Evolutionary conservation across 37 sponge, comb jelly and placozoan genomes (phyloP), one percentile per base, ranked within the genome.

Genomic region (Geodia barretti): DNA sequence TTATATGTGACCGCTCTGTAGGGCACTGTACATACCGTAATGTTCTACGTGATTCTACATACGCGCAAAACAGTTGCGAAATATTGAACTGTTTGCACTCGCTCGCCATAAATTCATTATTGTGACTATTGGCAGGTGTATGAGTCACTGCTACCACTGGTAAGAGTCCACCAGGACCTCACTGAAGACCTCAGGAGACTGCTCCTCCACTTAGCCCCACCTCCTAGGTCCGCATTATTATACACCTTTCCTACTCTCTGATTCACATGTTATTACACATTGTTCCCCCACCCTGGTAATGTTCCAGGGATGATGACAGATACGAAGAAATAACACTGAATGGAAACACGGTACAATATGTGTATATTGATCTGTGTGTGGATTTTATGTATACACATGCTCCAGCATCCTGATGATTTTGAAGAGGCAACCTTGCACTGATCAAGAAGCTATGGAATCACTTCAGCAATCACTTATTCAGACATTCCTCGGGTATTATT

Each of bases 91-190:
- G n/a, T n/a, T n/a, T n/a, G n/a, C n/a, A n/a, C n/a, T n/a, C n/a
- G n/a, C 4, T 4, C 4, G 3, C 28, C 3, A 29, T 25, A 29
- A 5, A 4, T 8, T 29, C 5, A 3, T 63, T 2, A 3, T 3
- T 63, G 4, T 63, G 25, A 29, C 28, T 29, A 25, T 29, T 63
- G 25, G 37, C 47, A 86, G 86, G 67, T 86, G 3, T 28, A 26
- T 61, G 32, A 17, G 17, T n/a, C 23, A 7, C 65, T 79, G 30
- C 29, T 60, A 28, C 82, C 88, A 41, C 32, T 87, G 35, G 59
- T 87, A 19, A 30, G 59, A 19, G 82, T 75, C 1, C 88, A 87
- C 66, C 76, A 81, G 68, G 65, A 81, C 25, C 75, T 87, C 62
- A 63, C 66, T 35, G 41, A 24, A 26, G 77, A 81, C n/a, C 72